These are phyloP conservation scores for Glossosoma conforme DNA, from an alignment of 1,140 invertebrate genomes.

Conservation along the genomic window DNA sequence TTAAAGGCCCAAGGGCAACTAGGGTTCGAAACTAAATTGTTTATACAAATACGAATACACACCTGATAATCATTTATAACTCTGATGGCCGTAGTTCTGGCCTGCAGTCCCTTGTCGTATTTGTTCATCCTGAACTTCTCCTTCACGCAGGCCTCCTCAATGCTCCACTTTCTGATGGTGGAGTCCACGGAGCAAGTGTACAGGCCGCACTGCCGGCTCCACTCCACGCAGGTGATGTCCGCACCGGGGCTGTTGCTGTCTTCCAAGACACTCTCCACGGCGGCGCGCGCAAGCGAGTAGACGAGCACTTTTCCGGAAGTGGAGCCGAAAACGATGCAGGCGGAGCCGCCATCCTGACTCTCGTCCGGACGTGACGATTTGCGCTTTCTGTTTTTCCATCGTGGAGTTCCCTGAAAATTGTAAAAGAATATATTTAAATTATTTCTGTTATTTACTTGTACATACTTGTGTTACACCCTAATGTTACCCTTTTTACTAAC, in stretches of 20 bases:
- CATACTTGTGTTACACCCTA: no score
- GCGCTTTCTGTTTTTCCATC: conserved; percentile 44
- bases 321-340: conserved; percentile 60
- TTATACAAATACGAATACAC: no score
- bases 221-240: conserved; percentile 40
- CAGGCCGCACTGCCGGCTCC: conserved; percentile 42
- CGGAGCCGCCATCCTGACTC: conserved; percentile 17
- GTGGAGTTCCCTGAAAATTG: conserved; percentile 41
- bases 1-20: no score
- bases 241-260: conserved; percentile 28
- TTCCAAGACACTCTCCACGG: conserved; percentile 47
- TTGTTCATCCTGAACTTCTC: conserved; percentile 45
- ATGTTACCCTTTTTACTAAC: no score
- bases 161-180: conserved; percentile 40
- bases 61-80: conserved; percentile 57
- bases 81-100: conserved; percentile 60
- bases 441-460: no score
- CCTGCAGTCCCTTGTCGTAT: conserved; percentile 41
- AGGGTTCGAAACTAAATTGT: no score
- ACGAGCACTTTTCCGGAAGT: conserved; percentile 58
- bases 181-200: conserved; percentile 41
- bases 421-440: conserved; percentile 10
- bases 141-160: conserved; percentile 37
- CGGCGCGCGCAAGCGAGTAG: conserved; percentile 61
- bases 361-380: conserved; percentile 35